phyloP scores from a whole-genome alignment of 1,140 invertebrate genomes.

The Brachionus rotundiformis region DNA sequence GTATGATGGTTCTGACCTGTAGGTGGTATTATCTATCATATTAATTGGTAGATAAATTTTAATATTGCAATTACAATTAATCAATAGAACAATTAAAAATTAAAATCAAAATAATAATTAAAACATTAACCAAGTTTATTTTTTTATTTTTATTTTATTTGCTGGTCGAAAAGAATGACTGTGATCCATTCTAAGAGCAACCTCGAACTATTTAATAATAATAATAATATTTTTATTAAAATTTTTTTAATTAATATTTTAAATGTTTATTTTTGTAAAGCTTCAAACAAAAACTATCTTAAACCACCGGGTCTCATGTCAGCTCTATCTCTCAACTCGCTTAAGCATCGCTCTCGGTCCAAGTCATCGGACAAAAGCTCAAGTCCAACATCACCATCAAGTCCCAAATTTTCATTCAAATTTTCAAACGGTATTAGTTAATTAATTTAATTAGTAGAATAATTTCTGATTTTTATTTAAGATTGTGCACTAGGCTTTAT shows the following conservation, averaged over 20 bases:
- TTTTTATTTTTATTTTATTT: too few relatives aligned
- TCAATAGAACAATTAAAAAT: too few relatives aligned
- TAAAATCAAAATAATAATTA: too few relatives aligned
- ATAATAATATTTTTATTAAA: neutral
- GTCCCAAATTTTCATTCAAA: slow-evolving; percentile 41
- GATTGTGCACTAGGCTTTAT: slow-evolving; percentile 70
- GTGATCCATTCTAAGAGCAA: too few relatives aligned
- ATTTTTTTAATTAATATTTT: neutral
- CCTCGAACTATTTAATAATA: neutral
- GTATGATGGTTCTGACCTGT: too few relatives aligned
- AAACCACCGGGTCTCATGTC: slow-evolving; percentile 12
- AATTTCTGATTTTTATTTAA: slow-evolving; percentile 22
- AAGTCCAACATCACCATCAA: slow-evolving; percentile 47
- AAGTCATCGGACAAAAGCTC: slow-evolving; percentile 48
- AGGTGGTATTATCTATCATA: too few relatives aligned
- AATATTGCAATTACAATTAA: too few relatives aligned
- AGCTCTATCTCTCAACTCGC: neutral
- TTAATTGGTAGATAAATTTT: too few relatives aligned
- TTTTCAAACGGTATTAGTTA: neutral
- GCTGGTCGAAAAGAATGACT: too few relatives aligned
- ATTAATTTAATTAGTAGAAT: neutral
- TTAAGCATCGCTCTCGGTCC: neutral
- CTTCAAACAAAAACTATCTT: slow-evolving; percentile 10
- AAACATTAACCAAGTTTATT: too few relatives aligned
- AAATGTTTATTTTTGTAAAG: neutral